Conservation (phyloP, 2,797 vertebrate species). For the Parauchenoglanis punctatus region DNA sequence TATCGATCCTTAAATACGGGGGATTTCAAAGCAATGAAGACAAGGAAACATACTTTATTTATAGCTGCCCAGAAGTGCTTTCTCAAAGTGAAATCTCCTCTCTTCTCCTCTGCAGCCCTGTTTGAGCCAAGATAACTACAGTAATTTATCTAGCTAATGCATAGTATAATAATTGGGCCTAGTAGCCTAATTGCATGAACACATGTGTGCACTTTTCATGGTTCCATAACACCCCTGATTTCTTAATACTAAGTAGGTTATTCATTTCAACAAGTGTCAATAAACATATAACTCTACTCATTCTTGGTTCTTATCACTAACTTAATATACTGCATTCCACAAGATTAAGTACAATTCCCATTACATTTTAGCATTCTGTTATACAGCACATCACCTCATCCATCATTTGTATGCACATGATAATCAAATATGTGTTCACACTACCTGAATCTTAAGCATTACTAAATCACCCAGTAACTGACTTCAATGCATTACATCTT, state of each 20-base stretch:
- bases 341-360: background rate
- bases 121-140: background rate
- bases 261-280: background rate
- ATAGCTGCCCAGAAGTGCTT: background rate
- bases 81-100: background rate
- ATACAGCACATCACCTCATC: background rate
- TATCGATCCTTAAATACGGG: background rate
- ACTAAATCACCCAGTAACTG: background rate
- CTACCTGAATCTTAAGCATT: background rate
- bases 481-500: background rate
- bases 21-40: background rate
- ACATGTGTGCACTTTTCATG: background rate
- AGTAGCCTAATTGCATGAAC: background rate
- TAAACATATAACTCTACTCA: background rate
- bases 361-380: background rate
- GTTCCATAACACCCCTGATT: background rate
- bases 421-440: background rate
- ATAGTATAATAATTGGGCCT: background rate
- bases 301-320: background rate
- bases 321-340: background rate
- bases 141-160: background rate
- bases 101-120: background rate
- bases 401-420: background rate
- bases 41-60: background rate
- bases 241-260: background rate